Evolutionary conservation across 1,140 invertebrate species (phyloP), one percentile per base, ranked within the genome.

Genomic region (Drosophila ogumai): DNA sequence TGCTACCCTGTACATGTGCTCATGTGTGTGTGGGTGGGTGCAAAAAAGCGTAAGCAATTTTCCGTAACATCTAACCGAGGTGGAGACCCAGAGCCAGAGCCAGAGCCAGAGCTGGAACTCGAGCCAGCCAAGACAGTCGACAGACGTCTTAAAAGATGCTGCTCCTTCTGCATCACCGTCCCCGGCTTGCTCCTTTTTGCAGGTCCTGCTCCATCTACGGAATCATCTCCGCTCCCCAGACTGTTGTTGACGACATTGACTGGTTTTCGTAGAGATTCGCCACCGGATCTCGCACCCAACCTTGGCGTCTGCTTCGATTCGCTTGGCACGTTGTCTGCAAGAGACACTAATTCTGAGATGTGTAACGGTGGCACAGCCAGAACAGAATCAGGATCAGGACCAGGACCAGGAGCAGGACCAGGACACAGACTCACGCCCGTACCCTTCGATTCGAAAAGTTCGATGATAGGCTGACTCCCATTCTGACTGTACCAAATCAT

Each of bases 41-140:
- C 84, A 85, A 90, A 91, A 91, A 91, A 91, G 80, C 88, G 88
- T 88, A 91, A 90, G 87, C 87, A 91, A 91, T 90, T 90, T 90
- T 90, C 85, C 86, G 81, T 90, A 90, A 90, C 86, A 90, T 90
- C 85, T 90, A 90, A 81, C 85, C 74, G 73, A 65, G 65, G 52
- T 79, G 47, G 60, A 66, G 69, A 49, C 38, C 56, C 49, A 56
- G 50, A 59, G 49, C 54, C 68, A 72, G 71, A 19, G 31, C 31
- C 49, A 3, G n/a, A 13, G 49, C 17, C 52, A 13, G 52, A 38
- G 52, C 52, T 55, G 52, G 52, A 55, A 38, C 52, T 38, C 34
- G 52, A 38, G 52, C 63, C 69, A 76, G 75, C 66, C 85, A 84
- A 84, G 85, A 75, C 73, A 81, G 81, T 65, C 81, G 63, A 85